Percentiles rank a stretch among this genome's conserved stretches.
Conservation (phyloP, 1,140 invertebrate species). For the Drosophila willistoni region DNA sequence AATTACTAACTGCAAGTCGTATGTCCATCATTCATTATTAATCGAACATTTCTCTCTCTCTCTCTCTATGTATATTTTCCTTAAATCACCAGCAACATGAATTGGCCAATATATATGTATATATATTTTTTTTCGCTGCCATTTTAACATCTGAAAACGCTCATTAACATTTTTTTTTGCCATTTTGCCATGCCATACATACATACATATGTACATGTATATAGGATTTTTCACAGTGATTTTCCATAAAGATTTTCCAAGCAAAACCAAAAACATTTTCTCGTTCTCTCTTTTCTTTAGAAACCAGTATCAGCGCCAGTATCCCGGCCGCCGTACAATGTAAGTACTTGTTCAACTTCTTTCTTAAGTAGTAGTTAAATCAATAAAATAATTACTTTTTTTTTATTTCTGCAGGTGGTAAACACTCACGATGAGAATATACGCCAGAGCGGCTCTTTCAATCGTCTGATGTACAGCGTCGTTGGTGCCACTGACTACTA, state of each 20-base stretch:
- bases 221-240: not conserved
- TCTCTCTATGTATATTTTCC: slow-evolving; percentile 70
- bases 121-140: slow-evolving; percentile 15
- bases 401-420: slow-evolving; percentile 67
- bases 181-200: slow-evolving; percentile 23
- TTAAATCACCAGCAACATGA: slow-evolving; percentile 40
- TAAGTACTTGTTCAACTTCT: slow-evolving; percentile 44
- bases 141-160: slow-evolving; percentile 56
- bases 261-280: slow-evolving; percentile 23
- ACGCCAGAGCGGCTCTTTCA: slow-evolving; percentile 95
- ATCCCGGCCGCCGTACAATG: slow-evolving; percentile 82
- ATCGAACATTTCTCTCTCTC: not conserved
- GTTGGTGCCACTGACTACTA: slow-evolving; percentile 91
- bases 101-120: slow-evolving; percentile 17
- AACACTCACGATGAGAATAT: slow-evolving; percentile 88
- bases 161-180: slow-evolving; percentile 53
- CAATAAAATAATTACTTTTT: not conserved
- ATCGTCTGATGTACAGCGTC: slow-evolving; percentile 95
- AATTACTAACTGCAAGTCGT: slow-evolving; percentile 51
- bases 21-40: slow-evolving; percentile 62
- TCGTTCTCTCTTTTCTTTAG: slow-evolving; percentile 44
- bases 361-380: not conserved
- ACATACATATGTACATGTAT: slow-evolving; percentile 35
- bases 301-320: slow-evolving; percentile 81
- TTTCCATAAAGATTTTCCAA: slow-evolving; percentile 22